Evolutionary conservation across 92 coral and sea anemone genomes (phyloP).

Genomic region (Chrysogorgia sp.): DNA sequence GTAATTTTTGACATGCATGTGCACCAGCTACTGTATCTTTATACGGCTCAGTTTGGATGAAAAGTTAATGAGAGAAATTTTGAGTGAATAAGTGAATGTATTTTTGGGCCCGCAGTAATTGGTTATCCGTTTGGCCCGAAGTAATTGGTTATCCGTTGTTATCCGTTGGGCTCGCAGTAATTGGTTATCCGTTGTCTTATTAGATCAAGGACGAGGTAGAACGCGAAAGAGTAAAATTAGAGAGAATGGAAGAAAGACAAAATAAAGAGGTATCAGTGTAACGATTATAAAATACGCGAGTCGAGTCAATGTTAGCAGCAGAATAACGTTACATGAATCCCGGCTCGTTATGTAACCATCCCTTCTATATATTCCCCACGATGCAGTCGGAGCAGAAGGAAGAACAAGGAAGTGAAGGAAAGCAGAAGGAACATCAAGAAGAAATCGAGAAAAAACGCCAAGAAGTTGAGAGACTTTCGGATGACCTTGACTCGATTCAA

Average conservation of each 20-base stretch:
- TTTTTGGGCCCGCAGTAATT: no score
- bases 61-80: no score
- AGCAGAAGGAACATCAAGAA: slow-evolving; percentile 33
- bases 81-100: no score
- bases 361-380: background rate
- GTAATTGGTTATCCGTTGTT: no score
- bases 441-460: slow-evolving; percentile 73
- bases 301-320: no score
- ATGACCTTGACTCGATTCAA: slow-evolving; percentile 81
- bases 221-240: slow-evolving; percentile 62
- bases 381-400: slow-evolving; percentile 55
- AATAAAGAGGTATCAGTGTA: slow-evolving; percentile 64
- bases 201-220: slow-evolving; percentile 65
- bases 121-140: no score
- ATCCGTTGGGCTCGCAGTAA: no score
- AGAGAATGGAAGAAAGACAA: slow-evolving; percentile 74
- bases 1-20: slow-evolving; percentile 10
- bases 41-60: no score
- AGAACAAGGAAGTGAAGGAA: slow-evolving; percentile 17
- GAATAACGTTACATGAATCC: background rate
- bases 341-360: background rate
- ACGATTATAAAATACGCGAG: no score
- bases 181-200: background rate
- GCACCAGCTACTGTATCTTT: background rate
- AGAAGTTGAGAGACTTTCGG: slow-evolving; percentile 72